phyloP scores from a whole-genome alignment of 2,888 invertebrate species.

The Morpho deidamia region DNA sequence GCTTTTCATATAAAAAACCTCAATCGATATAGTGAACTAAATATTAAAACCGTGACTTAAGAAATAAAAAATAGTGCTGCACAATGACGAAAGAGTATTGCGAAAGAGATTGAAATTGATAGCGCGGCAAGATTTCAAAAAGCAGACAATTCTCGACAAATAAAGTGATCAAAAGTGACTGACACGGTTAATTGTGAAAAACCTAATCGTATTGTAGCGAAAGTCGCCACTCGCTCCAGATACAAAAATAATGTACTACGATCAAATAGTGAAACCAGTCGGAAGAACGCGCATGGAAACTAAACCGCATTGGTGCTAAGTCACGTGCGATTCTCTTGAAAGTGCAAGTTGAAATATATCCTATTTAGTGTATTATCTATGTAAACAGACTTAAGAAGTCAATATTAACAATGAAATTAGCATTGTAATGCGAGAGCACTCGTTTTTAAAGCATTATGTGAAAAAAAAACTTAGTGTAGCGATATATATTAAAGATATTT shows the following conservation, averaged over 20 bases:
- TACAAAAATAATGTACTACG: conserved; percentile 51
- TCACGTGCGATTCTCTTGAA: conserved; percentile 19
- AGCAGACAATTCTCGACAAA: neutral
- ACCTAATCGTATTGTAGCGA: conserved; percentile 39
- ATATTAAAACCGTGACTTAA: conserved; percentile 12
- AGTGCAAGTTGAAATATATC: conserved; percentile 21
- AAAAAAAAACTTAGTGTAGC: no score
- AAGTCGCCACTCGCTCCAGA: conserved; percentile 53
- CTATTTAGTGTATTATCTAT: no score
- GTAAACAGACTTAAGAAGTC: no score
- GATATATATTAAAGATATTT: no score
- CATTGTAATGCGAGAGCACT: neutral
- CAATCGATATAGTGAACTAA: neutral
- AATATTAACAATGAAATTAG: conserved; percentile 1
- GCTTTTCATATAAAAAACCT: neutral
- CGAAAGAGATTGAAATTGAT: conserved; percentile 11
- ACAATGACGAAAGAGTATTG: conserved; percentile 1
- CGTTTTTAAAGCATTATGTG: neutral
- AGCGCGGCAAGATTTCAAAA: conserved; percentile 9
- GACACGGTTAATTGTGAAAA: conserved; percentile 25
- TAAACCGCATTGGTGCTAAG: conserved; percentile 31
- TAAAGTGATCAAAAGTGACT: conserved; percentile 21
- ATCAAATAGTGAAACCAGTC: conserved; percentile 60
- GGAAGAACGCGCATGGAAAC: conserved; percentile 44
- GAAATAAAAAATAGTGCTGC: conserved; percentile 5